Evolutionary conservation across 2,888 invertebrate genomes (phyloP), one percentile per base, ranked within the genome.

Genomic region (Drosophila anomalata): DNA sequence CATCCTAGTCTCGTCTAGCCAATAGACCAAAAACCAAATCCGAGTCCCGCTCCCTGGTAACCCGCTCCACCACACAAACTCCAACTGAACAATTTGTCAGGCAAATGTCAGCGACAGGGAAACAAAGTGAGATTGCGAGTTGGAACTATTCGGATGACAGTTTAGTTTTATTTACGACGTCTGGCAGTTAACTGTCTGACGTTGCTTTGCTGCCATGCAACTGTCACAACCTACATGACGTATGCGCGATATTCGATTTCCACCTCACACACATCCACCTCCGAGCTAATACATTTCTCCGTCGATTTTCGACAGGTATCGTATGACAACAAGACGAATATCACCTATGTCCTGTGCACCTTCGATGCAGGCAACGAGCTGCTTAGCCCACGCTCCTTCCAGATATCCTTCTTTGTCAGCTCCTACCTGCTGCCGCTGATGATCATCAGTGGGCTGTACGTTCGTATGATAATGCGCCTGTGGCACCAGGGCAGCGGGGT

Each of bases 351-450:
- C 12, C 66, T 82, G 66, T 44, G 94, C 93, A 20, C 94, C 94
- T 91, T 93, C 93, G 44, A 44, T 5, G 51, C 94, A 94, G 88
- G 90, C 93, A 78, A 94, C 93, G 79, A 93, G 92, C 81, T 93
- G 89, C 58, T 91, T 42, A 76, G 93, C 90, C 72, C 68, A 73
- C 71, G 83, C 62, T 85, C 88, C 66, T 92, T 87, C 67, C 95
- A 97, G 92, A 93, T 96, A 91, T 94, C 94, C 26, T 97, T 98
- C 93, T 96, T 98, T 90, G 92, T 95, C 59, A 95, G 96, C 70
- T 96, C 97, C 42, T 98, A 97, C 92, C 94, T 97, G 76, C 93
- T 98, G 82, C 98, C 98, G 0, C 91, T 98, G 91, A 94, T 95
- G 71, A 93, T 97, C 84, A 97, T 97, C 89, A 96, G 96, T 90